Conservation (phyloP, 2,888 invertebrate species). For the Dendrolimus houi region DNA sequence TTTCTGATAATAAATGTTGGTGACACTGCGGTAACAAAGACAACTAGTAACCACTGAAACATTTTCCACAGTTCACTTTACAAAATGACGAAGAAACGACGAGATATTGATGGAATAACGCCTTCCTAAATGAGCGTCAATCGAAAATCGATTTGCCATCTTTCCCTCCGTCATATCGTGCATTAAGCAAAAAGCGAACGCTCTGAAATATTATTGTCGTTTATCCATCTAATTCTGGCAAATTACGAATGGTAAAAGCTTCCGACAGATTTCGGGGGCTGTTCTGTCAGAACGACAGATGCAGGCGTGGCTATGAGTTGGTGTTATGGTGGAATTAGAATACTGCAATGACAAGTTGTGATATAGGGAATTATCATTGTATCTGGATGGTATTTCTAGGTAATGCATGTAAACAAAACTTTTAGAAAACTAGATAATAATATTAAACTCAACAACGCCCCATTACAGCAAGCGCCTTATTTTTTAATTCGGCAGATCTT, state of each 20-base stretch:
- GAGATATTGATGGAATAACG: background rate
- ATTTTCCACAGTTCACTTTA: too few relatives aligned
- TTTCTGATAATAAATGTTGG: too few relatives aligned
- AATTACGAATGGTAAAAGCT: background rate
- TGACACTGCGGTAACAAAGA: too few relatives aligned
- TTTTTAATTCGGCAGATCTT: too few relatives aligned
- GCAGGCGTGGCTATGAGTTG: background rate
- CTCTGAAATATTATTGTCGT: background rate
- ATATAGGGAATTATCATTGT: too few relatives aligned
- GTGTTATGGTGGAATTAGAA: background rate
- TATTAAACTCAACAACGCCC: too few relatives aligned
- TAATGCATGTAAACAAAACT: too few relatives aligned
- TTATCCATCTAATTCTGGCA: background rate
- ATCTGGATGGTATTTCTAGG: too few relatives aligned
- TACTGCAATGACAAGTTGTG: background rate
- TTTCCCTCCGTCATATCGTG: background rate
- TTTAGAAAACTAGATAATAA: too few relatives aligned
- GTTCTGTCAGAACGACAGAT: background rate
- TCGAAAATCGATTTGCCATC: background rate
- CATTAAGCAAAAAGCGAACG: background rate
- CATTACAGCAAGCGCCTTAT: too few relatives aligned
- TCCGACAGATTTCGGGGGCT: background rate
- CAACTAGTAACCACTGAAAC: too few relatives aligned
- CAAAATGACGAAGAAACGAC: too few relatives aligned
- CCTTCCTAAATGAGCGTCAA: background rate